Percentiles rank a stretch among this genome's conserved stretches.
These are phyloP conservation scores for Cotesia typhae DNA, from an alignment of 1,140 invertebrate genomes.

Conservation along the genomic window DNA sequence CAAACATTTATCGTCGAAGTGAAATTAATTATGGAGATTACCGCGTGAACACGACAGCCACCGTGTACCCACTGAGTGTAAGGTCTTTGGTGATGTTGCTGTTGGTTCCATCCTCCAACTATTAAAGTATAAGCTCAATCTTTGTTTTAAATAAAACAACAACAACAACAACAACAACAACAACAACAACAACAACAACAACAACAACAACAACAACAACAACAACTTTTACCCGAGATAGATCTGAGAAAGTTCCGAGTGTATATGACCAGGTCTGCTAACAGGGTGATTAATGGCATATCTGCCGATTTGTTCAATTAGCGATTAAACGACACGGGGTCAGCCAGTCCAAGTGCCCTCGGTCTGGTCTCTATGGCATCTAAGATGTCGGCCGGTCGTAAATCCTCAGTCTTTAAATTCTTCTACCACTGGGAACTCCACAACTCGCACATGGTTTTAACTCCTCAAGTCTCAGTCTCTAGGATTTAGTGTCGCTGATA, in stretches of 20 bases:
- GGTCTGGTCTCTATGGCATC: constrained; percentile 36
- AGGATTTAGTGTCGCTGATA: constrained; percentile 2
- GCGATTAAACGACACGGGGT: constrained; percentile 47
- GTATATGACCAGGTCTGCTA: too few relatives aligned
- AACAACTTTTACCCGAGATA: too few relatives aligned
- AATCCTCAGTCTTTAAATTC: constrained; percentile 54
- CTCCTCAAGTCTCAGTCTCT: not conserved
- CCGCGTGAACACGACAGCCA: constrained; percentile 29
- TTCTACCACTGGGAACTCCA: constrained; percentile 20
- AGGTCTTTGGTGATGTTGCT: constrained; percentile 6
- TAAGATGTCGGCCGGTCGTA: constrained; percentile 51
- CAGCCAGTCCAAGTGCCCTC: constrained; percentile 18
- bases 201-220: too few relatives aligned
- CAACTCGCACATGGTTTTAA: too few relatives aligned
- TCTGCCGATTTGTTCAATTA: constrained; percentile 47
- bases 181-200: too few relatives aligned
- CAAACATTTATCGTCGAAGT: constrained; percentile 39
- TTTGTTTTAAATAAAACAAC: too few relatives aligned
- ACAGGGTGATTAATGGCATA: constrained; percentile 36
- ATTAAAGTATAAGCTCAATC: too few relatives aligned
- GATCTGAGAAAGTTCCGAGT: too few relatives aligned
- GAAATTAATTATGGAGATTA: constrained; percentile 42
- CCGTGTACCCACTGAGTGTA: constrained; percentile 22
- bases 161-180: too few relatives aligned
- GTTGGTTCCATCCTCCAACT: too few relatives aligned